Conservation (phyloP, 2,888 invertebrate species). For the Zele albiditarsus region DNA sequence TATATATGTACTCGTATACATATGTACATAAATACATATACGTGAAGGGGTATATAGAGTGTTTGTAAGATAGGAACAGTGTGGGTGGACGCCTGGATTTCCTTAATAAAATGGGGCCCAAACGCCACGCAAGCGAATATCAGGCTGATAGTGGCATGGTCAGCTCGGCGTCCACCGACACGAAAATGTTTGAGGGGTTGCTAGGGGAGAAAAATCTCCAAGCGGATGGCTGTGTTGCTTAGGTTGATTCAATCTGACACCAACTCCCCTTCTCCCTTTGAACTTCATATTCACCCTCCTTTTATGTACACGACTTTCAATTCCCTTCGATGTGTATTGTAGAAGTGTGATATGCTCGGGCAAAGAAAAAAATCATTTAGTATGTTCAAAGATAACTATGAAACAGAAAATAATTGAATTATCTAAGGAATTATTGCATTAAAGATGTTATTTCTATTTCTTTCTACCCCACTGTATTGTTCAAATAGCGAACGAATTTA, state of each 20-base stretch:
- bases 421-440: neutral
- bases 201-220: constrained; percentile 60
- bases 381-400: neutral
- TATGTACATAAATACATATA: neutral
- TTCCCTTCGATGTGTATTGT: constrained; percentile 7
- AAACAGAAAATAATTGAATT: neutral
- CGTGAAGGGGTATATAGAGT: constrained; percentile 12
- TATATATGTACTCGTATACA: neutral
- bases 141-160: constrained; percentile 69
- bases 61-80: constrained; percentile 28
- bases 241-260: constrained; percentile 70
- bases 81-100: constrained; percentile 61
- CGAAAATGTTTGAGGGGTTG: constrained; percentile 62
- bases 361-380: neutral
- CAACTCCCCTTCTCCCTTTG: constrained; percentile 43
- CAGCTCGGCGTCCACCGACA: constrained; percentile 64
- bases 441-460: too few species aligned
- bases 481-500: too few species aligned
- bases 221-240: constrained; percentile 47
- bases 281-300: constrained; percentile 31
- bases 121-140: constrained; percentile 71
- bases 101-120: constrained; percentile 71
- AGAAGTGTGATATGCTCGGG: neutral
- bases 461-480: too few species aligned
- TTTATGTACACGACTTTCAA: constrained; percentile 32